Percentiles rank a stretch among this genome's conserved stretches.
Conservation (phyloP, 2,888 invertebrate species). For the Parnassius mnemosyne region DNA sequence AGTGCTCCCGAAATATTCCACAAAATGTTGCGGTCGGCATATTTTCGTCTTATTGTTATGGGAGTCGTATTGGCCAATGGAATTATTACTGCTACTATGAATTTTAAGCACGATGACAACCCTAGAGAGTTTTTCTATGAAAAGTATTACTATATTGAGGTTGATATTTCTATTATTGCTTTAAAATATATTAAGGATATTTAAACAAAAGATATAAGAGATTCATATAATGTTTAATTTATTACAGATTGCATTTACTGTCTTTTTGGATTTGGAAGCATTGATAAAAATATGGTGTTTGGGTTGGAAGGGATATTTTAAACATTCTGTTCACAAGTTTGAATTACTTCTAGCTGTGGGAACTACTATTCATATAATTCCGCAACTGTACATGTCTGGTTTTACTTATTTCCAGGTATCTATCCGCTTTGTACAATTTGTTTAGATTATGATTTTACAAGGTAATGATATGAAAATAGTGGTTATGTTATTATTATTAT, state of each 20-base stretch:
- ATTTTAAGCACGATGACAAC: conserved; percentile 94
- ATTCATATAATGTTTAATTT: conserved; percentile 7
- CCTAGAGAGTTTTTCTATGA: conserved; percentile 91
- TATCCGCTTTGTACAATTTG: background rate
- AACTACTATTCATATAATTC: conserved; percentile 96
- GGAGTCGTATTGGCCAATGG: conserved; percentile 97
- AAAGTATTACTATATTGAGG: conserved; percentile 96
- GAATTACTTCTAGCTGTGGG: conserved; percentile 96
- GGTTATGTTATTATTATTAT: too few species aligned
- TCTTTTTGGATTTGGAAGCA: conserved; percentile 96
- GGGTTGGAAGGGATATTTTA: conserved; percentile 96
- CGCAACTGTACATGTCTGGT: conserved; percentile 93
- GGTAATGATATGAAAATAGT: too few species aligned
- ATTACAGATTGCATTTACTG: conserved; percentile 92
- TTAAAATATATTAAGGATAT: background rate
- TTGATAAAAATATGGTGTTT: conserved; percentile 98
- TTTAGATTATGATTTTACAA: background rate
- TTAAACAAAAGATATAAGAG: background rate
- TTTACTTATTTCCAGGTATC: conserved; percentile 97
- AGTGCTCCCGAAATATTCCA: conserved; percentile 93
- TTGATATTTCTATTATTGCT: conserved; percentile 37
- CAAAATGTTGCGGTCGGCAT: conserved; percentile 91
- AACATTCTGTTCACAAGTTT: conserved; percentile 98
- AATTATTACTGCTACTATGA: conserved; percentile 96
- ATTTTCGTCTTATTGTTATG: conserved; percentile 96